Evolutionary conservation across 2,113 vertebrate species (phyloP), one percentile per base, ranked within the genome.

Genomic region (Gila orcuttii): DNA sequence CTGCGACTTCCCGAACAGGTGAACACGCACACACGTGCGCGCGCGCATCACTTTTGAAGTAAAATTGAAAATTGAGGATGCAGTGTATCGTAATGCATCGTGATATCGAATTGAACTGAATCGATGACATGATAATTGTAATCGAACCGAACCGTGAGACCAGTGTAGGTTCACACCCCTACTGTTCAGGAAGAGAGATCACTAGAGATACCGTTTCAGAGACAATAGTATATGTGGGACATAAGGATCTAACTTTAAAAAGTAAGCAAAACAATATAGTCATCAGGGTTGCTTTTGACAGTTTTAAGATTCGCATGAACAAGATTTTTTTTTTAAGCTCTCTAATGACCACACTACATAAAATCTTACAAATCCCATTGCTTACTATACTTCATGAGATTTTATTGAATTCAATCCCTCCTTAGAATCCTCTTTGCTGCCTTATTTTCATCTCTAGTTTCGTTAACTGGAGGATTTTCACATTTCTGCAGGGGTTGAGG

Each of bases 401-500:
- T 50, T 75, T 59, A 23, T 78, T 57, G 28, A 36, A 28, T 76
- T 21, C 36, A 76, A 5, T 19, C 6, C 17, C 66, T 75, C 39
- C 13, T 17, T 60, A 75, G 21, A 59, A 8, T 28, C 59, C 23
- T 60, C 11, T 45, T 2, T 59, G 4, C n/a, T 62, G 52, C 10
- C 11, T 84, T 33, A 66, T 42, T 50, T 84, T 21, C 33, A 13
- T 59, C 71, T 15, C 12, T 59, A 84, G 25, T 77, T 31, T 77
- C 2, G 11, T 80, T 74, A 39, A 84, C 81, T 39, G 55, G 39
- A 59, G 39, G n/a, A 81, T 68, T 79, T 82, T 84, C 39, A 71
- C 36, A 60, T 81, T 31, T 45, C 50, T 23, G 47, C 74, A 42
- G 50, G 42, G 84, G 74, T 79, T 78, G 71, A 64, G 84, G 31